Evolutionary conservation across 2,888 invertebrate genomes (phyloP).

Genomic region (Epinotia ramella): DNA sequence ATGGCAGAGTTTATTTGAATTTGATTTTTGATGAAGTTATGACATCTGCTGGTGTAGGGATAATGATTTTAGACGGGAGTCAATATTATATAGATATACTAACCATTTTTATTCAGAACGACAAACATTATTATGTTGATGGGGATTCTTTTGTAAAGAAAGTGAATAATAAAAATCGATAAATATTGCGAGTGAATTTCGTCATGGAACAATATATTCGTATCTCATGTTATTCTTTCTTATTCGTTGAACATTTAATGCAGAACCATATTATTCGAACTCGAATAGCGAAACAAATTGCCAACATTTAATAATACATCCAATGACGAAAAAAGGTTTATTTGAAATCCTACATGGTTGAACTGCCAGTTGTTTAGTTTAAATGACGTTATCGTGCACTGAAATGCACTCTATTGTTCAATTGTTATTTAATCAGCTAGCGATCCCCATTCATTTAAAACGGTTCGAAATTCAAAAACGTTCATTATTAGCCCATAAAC

Average conservation of each 20-base stretch:
- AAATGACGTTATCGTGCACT: too few species aligned
- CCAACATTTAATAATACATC: too few species aligned
- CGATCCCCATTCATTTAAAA: conserved; percentile 21
- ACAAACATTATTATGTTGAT: background rate
- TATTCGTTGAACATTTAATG: too few species aligned
- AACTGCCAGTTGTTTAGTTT: too few species aligned
- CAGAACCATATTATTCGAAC: too few species aligned
- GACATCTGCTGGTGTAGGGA: conserved; percentile 43
- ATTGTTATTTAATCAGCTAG: conserved; percentile 1
- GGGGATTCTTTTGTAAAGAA: background rate
- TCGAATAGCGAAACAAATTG: too few species aligned
- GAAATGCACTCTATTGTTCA: background rate
- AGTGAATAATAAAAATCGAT: too few species aligned
- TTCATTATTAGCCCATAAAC: conserved; percentile 40
- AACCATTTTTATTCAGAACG: background rate
- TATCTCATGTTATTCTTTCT: too few species aligned
- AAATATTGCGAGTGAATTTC: too few species aligned
- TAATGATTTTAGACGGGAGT: conserved; percentile 7
- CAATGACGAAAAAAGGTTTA: too few species aligned
- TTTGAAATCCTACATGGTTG: too few species aligned
- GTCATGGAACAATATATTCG: too few species aligned
- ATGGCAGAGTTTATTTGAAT: conserved; percentile 42
- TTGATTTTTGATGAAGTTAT: conserved; percentile 50
- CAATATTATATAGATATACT: conserved; percentile 4
- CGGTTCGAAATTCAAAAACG: conserved; percentile 18